Base-by-base conservation (phyloP, 2,797 vertebrate genomes). In the Lemur catta region DNA sequence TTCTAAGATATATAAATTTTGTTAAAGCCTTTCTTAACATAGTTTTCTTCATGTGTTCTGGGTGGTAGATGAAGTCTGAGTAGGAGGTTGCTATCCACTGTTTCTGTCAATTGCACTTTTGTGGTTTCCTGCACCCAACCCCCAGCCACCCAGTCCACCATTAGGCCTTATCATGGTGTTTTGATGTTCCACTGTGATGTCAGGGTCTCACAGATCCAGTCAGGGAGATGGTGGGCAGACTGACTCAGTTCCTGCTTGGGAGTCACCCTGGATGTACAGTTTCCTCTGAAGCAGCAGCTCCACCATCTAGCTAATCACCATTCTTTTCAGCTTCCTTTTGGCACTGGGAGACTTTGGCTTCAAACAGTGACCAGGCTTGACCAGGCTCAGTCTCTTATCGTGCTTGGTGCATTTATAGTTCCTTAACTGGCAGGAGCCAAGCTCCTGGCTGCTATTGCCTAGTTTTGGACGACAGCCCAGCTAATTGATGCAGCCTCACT, bases 241-340 rank as follows among this genome's bases (percentile, higher is more conserved):
- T 79, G 78, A 50, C 38, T 89, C 28, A 41, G 67, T 85, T 91
- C 72, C 55, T 65, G 76, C 35, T 4, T 22, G 67, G 95, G 75
- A 96, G 61, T 57, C 41, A 78, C 55, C 41, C 20, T 33, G 38
- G 35, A 59, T 17, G 59, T 22, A 69, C 8, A 1, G 41, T 75
- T 76, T 88, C 88, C 78, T 89, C 22, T 33, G 35, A 90, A 67
- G 78, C 15, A 69, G 15, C 7, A 57, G 69, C 50, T 75, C 93
- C 28, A 43, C 59, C 26, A 80, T 72, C 61, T 30, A 55, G 72
- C 69, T 81, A n/a, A n/a, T 86, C 0, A 8, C 43, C 28, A 46
- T 94, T 94, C 90, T 97, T 92, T 84, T 71, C 38, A 59, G 59
- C 74, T 94, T 96, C 90, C 92, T 92, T 69, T 91, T 48, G 90